phyloP scores from a whole-genome alignment of 2,797 vertebrate genomes.

The Sitta carolinensis region DNA sequence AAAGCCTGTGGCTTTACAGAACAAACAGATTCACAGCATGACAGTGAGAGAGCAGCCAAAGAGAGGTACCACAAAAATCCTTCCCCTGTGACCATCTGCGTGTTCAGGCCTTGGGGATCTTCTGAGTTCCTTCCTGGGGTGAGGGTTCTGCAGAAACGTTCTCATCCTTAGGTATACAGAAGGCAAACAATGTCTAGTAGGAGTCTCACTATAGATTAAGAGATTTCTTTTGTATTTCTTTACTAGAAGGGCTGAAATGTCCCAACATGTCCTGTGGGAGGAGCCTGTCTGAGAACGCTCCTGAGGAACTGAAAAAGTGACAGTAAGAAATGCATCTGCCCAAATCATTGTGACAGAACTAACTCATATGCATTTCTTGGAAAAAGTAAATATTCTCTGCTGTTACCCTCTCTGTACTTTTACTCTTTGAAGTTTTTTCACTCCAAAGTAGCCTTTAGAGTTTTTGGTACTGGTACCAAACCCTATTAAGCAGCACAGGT shows the following conservation, averaged over 20 bases:
- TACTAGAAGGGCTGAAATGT: neutral
- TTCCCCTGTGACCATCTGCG: neutral
- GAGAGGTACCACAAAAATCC: neutral
- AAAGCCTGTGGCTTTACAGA: neutral
- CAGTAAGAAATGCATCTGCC: neutral
- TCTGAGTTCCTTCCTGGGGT: neutral
- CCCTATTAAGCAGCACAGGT: neutral
- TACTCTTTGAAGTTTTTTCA: neutral
- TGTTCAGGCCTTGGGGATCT: neutral
- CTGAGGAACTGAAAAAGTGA: neutral
- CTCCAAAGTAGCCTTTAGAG: neutral
- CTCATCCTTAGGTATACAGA: neutral
- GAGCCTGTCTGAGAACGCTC: neutral
- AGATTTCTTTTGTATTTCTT: neutral
- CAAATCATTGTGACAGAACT: neutral
- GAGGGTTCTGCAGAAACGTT: neutral
- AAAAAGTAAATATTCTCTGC: neutral
- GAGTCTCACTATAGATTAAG: neutral
- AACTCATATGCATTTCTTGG: neutral
- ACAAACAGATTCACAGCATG: rapidly evolving
- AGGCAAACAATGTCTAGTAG: neutral
- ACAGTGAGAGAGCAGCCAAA: neutral
- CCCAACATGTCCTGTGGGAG: neutral
- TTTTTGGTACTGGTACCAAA: neutral
- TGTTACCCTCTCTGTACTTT: neutral